Conservation (phyloP, 2,797 vertebrate species). For the Buceros bicornis region DNA sequence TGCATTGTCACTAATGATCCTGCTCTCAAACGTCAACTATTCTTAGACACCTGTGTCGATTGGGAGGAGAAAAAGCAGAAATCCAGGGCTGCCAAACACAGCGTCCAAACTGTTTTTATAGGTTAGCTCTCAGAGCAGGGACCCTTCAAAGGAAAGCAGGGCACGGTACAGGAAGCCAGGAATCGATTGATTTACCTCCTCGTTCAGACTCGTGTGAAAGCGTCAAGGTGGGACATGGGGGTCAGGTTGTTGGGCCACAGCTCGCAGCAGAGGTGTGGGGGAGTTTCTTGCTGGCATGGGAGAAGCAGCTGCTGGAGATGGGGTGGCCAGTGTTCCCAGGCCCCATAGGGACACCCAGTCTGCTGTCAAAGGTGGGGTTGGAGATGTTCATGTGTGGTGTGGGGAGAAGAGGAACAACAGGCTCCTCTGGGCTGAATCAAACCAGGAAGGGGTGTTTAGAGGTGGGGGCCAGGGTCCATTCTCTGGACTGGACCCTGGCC, state of each 20-base stretch:
- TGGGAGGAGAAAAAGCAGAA: neutral
- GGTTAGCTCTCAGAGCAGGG: neutral
- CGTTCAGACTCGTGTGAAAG: fast-evolving
- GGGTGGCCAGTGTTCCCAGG: fast-evolving
- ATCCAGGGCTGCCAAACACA: neutral
- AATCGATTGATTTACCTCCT: neutral
- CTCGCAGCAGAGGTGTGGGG: fast-evolving
- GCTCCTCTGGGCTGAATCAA: neutral
- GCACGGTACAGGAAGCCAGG: neutral
- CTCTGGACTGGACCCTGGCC: neutral
- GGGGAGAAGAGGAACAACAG: neutral
- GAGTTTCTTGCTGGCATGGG: neutral
- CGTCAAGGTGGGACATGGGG: neutral
- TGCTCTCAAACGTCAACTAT: neutral
- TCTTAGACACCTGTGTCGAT: neutral
- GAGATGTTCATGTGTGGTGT: fast-evolving
- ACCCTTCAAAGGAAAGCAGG: neutral
- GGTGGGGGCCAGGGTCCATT: neutral
- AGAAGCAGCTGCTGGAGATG: neutral
- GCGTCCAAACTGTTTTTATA: neutral
- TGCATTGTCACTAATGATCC: neutral
- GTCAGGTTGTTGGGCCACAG: neutral
- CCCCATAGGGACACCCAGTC: fast-evolving
- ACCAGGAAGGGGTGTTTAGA: neutral
- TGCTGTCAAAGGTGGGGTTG: fast-evolving